A percentile compares a stretch with the other conserved stretches of the same genome.
These are phyloP conservation scores for Microcebus jonahi DNA, from an alignment of 2,113 vertebrate species.

Conservation along the genomic window DNA sequence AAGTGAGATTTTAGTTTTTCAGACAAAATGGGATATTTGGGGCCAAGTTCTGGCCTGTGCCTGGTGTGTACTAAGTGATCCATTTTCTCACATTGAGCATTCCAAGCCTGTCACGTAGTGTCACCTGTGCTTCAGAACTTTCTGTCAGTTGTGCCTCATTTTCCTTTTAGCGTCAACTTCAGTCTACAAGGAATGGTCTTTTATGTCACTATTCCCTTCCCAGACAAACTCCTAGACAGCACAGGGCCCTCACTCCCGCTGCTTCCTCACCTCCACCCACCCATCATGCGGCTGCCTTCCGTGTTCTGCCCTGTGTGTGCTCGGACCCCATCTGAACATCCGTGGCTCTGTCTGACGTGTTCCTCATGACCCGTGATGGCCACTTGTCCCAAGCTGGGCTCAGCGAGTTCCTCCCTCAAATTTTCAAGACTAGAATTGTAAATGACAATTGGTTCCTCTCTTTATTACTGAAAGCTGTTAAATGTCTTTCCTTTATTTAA, in stretches of 20 bases:
- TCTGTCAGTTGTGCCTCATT: neutral
- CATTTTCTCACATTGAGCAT: neutral
- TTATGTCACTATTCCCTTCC: neutral
- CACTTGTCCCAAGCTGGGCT: neutral
- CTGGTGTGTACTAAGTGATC: neutral
- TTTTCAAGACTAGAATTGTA: neutral
- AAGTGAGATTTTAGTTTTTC: neutral
- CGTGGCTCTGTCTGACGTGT: neutral
- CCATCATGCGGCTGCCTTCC: accelerated
- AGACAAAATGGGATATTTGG: neutral
- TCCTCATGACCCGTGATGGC: neutral
- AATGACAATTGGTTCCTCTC: neutral
- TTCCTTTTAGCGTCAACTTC: neutral
- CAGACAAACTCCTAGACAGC: neutral
- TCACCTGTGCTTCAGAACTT: neutral
- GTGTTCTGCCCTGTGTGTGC: neutral
- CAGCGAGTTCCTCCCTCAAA: neutral
- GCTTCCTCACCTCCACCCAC: neutral
- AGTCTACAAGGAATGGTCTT: neutral
- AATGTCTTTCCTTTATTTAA: neutral
- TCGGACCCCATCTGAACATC: accelerated
- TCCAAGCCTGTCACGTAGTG: neutral
- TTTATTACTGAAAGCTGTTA: neutral
- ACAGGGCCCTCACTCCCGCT: accelerated
- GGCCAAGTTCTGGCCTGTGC: neutral